phyloP scores from a whole-genome alignment of 2,888 invertebrate species.

The Amphimallon solstitiale region DNA sequence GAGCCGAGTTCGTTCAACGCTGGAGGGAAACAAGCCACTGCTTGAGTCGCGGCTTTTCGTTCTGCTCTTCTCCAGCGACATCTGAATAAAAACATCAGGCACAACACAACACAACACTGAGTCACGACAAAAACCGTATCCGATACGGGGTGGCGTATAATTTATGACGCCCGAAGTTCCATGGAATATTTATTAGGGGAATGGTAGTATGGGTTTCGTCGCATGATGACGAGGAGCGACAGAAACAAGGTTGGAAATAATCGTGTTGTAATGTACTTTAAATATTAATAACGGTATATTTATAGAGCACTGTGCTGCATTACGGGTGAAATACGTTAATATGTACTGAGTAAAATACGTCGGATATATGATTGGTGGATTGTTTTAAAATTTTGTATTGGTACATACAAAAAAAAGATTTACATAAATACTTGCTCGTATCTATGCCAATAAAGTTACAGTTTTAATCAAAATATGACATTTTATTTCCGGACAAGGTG shows the following conservation, averaged over 20 bases:
- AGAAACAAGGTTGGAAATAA: not conserved
- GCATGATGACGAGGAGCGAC: not conserved
- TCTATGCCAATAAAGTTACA: too few relatives aligned
- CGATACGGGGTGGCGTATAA: not conserved
- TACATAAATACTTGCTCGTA: too few relatives aligned
- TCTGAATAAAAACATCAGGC: not conserved
- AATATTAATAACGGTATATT: slow-evolving; percentile 3
- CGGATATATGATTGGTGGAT: too few relatives aligned
- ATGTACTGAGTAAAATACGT: not conserved
- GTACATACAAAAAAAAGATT: too few relatives aligned
- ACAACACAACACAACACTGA: not conserved
- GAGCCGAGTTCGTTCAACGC: not conserved
- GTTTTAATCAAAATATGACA: too few relatives aligned
- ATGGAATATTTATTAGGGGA: slow-evolving; percentile 8
- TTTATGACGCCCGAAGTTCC: not conserved
- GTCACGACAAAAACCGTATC: slow-evolving; percentile 1
- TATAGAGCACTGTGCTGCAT: not conserved
- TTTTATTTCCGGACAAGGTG: too few relatives aligned
- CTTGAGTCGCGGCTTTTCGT: not conserved
- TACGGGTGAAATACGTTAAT: not conserved
- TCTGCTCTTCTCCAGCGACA: not conserved
- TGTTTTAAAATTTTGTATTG: too few relatives aligned
- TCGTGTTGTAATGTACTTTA: not conserved
- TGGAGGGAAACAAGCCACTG: not conserved
- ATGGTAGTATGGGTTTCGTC: not conserved